Conservation (phyloP, 2,113 vertebrate genomes). For the Zosterops pallidus region DNA sequence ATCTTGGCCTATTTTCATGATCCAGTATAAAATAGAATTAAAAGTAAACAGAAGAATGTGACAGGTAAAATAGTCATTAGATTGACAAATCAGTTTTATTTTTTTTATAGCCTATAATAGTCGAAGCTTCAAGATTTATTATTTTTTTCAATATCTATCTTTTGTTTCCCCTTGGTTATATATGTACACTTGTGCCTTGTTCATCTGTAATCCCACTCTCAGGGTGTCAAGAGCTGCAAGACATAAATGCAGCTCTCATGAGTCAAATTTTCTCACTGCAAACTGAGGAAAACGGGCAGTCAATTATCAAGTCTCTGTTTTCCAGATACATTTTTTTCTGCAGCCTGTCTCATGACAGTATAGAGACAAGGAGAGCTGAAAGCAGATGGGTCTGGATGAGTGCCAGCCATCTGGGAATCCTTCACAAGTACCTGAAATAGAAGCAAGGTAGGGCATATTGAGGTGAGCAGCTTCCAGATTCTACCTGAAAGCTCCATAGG, state of each 20-base stretch:
- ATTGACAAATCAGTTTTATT: not conserved
- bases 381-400: constrained; percentile 50
- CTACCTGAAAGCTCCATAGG: constrained; percentile 77
- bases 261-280: not conserved
- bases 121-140: not conserved
- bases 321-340: not conserved
- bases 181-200: not conserved
- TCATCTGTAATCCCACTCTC: not conserved
- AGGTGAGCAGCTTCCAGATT: constrained; percentile 69
- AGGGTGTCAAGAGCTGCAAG: not conserved
- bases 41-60: not conserved
- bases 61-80: not conserved
- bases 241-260: not conserved
- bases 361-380: constrained; percentile 20
- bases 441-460: constrained; percentile 46
- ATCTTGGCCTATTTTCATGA: not conserved
- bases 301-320: not conserved
- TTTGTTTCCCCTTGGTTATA: not conserved
- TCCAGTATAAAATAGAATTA: not conserved
- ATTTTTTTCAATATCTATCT: not conserved
- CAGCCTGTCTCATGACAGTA: constrained; percentile 29
- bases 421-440: constrained; percentile 69
- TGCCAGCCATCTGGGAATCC: constrained; percentile 77
- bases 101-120: not conserved
- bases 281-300: not conserved